Percentiles rank a stretch among this genome's conserved stretches.
phyloP scores from a whole-genome alignment of 2,888 invertebrate species.

The Leucozona laternaria region DNA sequence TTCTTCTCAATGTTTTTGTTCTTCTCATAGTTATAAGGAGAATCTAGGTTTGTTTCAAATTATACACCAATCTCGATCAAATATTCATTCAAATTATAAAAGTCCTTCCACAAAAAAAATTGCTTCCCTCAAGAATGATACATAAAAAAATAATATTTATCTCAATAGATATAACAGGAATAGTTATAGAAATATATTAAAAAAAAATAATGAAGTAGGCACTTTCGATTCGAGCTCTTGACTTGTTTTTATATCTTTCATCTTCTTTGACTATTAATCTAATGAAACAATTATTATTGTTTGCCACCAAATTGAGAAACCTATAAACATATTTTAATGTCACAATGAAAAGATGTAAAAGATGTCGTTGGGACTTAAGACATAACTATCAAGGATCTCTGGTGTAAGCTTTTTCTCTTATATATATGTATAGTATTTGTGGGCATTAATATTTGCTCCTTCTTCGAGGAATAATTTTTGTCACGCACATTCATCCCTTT shows the following conservation, averaged over 20 bases:
- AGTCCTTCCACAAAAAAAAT: background rate
- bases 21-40: background rate
- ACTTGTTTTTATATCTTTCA: background rate
- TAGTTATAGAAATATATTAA: background rate
- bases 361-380: background rate
- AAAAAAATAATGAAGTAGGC: background rate
- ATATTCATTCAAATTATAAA: background rate
- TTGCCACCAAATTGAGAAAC: slow-evolving; percentile 6
- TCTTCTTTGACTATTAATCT: background rate
- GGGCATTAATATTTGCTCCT: slow-evolving; percentile 9
- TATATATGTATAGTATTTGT: background rate
- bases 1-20: background rate
- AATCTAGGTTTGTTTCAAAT: background rate
- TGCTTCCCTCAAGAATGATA: background rate
- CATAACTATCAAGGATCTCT: background rate
- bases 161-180: slow-evolving; percentile 4
- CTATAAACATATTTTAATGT: slow-evolving; percentile 9
- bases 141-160: background rate
- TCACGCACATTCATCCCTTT: slow-evolving; percentile 12
- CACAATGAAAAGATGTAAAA: slow-evolving; percentile 7
- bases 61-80: background rate
- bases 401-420: background rate
- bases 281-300: background rate
- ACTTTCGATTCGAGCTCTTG: background rate
- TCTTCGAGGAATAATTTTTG: background rate